These are phyloP conservation scores for Enhydra lutris DNA, from an alignment of 2,113 vertebrate genomes.

Conservation along the genomic window DNA sequence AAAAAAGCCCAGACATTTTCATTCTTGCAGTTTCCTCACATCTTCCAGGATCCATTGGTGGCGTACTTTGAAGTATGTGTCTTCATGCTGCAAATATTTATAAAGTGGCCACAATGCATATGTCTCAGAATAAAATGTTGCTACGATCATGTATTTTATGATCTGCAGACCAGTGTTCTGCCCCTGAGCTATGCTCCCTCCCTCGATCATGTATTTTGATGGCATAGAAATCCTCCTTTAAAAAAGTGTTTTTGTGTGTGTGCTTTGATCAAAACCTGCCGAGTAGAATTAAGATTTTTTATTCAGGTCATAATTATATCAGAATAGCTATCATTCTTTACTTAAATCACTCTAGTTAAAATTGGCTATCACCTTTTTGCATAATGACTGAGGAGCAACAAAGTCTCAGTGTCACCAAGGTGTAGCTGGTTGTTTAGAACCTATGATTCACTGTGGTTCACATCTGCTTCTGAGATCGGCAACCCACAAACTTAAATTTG, in stretches of 20 bases:
- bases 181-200: too few species aligned
- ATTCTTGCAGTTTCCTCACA: background rate
- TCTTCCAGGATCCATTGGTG: background rate
- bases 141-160: background rate
- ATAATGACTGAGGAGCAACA: background rate
- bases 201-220: background rate
- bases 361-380: background rate
- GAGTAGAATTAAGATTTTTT: constrained; percentile 11
- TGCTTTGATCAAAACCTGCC: background rate
- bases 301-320: background rate
- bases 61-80: background rate
- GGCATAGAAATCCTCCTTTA: background rate
- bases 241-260: background rate
- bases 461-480: background rate
- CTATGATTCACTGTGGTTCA: background rate
- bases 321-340: background rate
- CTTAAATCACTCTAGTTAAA: background rate
- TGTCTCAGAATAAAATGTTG: background rate
- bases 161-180: too few species aligned
- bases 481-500: background rate
- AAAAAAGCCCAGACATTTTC: background rate
- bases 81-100: background rate
- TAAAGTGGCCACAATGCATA: background rate
- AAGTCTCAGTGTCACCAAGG: background rate
- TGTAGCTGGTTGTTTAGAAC: background rate